Evolutionary conservation across 2,888 invertebrate genomes (phyloP).

Genomic region (Rhopalosiphum nymphaeae): DNA sequence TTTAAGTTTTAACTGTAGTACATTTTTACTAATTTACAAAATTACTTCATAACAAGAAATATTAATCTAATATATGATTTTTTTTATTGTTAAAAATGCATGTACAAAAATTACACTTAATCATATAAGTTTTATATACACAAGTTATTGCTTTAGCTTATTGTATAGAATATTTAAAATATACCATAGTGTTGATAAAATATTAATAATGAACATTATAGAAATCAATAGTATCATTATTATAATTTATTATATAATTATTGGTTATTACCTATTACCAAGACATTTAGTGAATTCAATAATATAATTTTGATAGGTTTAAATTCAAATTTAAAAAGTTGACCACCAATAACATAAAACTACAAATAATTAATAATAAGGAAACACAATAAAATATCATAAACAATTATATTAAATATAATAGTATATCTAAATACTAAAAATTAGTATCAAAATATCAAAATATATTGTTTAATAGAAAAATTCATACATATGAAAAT

Average conservation of each 20-base stretch:
- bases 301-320: background rate
- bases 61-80: background rate
- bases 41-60: background rate
- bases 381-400: background rate
- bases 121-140: background rate
- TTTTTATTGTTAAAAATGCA: background rate
- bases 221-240: background rate
- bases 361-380: background rate
- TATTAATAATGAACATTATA: background rate
- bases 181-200: background rate
- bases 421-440: slow-evolving; percentile 13
- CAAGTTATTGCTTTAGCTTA: background rate
- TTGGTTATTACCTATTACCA: background rate
- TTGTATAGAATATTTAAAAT: background rate
- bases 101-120: background rate
- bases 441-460: slow-evolving; percentile 56
- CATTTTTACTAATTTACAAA: background rate
- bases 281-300: background rate
- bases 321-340: background rate
- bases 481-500: slow-evolving; percentile 24
- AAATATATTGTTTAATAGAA: slow-evolving; percentile 54
- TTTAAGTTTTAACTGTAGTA: background rate
- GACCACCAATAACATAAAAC: background rate
- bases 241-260: background rate
- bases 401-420: slow-evolving; percentile 19